Percentiles rank a stretch among this genome's conserved stretches.
phyloP scores from a whole-genome alignment of 2,888 invertebrate genomes.

The Plutella xylostella region DNA sequence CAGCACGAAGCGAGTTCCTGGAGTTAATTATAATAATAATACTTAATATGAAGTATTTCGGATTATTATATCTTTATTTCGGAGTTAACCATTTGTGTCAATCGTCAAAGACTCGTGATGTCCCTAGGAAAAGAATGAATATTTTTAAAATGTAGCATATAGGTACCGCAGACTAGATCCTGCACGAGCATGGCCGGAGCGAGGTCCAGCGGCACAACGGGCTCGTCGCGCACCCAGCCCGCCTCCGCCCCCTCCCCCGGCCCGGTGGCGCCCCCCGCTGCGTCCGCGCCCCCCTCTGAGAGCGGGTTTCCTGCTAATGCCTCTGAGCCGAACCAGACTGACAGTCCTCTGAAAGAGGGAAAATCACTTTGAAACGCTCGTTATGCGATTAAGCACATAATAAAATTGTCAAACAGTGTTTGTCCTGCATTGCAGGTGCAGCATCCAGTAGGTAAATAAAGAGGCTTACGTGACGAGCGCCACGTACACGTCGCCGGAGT shows the following conservation, averaged over 20 bases:
- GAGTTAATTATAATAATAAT: background rate
- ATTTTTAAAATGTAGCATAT: background rate
- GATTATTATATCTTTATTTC: too few species aligned
- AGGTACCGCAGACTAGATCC: conserved; percentile 40
- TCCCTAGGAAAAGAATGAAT: too few species aligned
- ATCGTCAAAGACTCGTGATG: too few species aligned
- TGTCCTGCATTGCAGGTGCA: too few species aligned
- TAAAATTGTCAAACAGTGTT: too few species aligned
- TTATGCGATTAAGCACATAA: too few species aligned
- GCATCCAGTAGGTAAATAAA: background rate
- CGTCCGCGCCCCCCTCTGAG: background rate
- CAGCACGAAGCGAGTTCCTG: conserved; percentile 49
- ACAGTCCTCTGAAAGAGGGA: too few species aligned
- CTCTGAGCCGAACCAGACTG: background rate
- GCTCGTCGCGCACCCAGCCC: conserved; percentile 37
- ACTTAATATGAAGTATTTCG: too few species aligned
- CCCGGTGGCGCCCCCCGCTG: conserved; percentile 25
- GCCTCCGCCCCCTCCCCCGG: conserved; percentile 24
- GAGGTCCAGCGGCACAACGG: conserved; percentile 35
- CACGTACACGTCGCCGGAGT: conserved; percentile 75
- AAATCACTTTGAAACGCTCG: too few species aligned
- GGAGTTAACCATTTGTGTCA: too few species aligned
- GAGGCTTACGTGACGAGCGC: conserved; percentile 74
- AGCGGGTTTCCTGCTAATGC: too few species aligned
- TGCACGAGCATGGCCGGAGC: conserved; percentile 49